phyloP scores from a whole-genome alignment of 2,888 invertebrate species.

The Drosophila mercatorum region DNA sequence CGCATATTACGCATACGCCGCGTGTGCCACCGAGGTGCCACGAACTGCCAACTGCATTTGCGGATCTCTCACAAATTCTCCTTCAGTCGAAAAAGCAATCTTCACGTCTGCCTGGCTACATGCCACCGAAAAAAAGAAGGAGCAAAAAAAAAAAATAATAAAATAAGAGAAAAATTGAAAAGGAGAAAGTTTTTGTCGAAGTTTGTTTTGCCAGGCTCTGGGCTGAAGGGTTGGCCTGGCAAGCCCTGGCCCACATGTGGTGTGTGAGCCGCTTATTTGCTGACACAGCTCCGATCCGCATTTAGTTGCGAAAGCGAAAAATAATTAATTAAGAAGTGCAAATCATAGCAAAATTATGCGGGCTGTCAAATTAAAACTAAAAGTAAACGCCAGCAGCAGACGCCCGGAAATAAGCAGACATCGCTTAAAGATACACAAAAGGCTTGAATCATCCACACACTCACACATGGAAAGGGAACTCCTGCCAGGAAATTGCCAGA shows the following conservation, averaged over 20 bases:
- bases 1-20: constrained; percentile 54
- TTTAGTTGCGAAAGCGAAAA: constrained; percentile 64
- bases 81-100: constrained; percentile 15
- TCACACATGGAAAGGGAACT: constrained; percentile 2
- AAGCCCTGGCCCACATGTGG: constrained; percentile 13
- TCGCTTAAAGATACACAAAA: constrained; percentile 47
- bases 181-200: constrained; percentile 46
- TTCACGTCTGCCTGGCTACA: constrained; percentile 9
- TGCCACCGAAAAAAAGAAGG: not conserved
- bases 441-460: constrained; percentile 7
- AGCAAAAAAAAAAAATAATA: constrained; percentile 2
- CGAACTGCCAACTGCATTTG: constrained; percentile 45
- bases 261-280: constrained; percentile 45
- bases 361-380: constrained; percentile 69
- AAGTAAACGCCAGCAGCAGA: constrained; percentile 66
- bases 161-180: constrained; percentile 28
- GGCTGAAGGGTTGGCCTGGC: constrained; percentile 36
- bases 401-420: constrained; percentile 53
- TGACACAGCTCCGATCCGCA: constrained; percentile 67
- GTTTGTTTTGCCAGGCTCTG: constrained; percentile 39
- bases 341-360: constrained; percentile 78
- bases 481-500: constrained; percentile 23
- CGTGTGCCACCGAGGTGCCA: constrained; percentile 47
- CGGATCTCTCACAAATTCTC: constrained; percentile 16
- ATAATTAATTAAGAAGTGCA: constrained; percentile 79